Percentiles rank a stretch among this genome's conserved stretches.
phyloP scores from a whole-genome alignment of 2,113 vertebrate species.

The Xiphorhynchus elegans region DNA sequence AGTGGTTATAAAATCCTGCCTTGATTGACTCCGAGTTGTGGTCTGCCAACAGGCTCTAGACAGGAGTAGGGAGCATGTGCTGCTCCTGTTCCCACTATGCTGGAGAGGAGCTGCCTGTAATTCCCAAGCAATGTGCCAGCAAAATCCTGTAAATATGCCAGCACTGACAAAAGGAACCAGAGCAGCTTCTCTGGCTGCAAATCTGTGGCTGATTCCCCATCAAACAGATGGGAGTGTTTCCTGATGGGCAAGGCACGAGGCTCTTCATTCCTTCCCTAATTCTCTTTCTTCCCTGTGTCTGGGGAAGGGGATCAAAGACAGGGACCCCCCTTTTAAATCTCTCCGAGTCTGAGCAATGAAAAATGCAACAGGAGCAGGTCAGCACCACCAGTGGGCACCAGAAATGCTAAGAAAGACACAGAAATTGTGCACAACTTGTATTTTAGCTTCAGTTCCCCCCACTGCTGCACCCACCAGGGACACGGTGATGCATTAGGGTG shows the following conservation, averaged over 20 bases:
- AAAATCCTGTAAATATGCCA: not conserved
- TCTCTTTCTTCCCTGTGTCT: not conserved
- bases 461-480: not conserved
- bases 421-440: not conserved
- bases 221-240: not conserved
- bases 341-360: not conserved
- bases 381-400: not conserved
- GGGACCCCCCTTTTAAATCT: not conserved
- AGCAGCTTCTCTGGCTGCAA: not conserved
- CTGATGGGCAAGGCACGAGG: not conserved
- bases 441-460: not conserved
- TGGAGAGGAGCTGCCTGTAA: not conserved
- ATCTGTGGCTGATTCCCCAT: not conserved
- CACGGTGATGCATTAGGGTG: accelerated
- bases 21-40: constrained; percentile 7
- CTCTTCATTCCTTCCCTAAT: not conserved
- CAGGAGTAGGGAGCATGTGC: not conserved
- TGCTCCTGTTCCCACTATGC: not conserved
- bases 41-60: constrained; percentile 5
- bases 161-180: not conserved
- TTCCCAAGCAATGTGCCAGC: not conserved
- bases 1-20: not conserved
- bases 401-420: not conserved
- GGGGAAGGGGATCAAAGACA: not conserved
- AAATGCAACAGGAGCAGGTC: not conserved